A percentile compares a stretch with the other conserved stretches of the same genome.
Evolutionary conservation across 2,113 vertebrate species (phyloP).

Genomic region (Oryctolagus cuniculus): mOryCun1.1 NC_091450.1:25790501-25791000

Average conservation of each 20-base stretch:
- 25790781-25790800: not conserved
- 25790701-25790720: not conserved
- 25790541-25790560: not conserved
- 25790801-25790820: accelerated
- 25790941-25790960: not conserved
- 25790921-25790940: not conserved
- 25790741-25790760: not conserved
- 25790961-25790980: not conserved
- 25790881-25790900: accelerated
- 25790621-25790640: not conserved
- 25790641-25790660: not conserved
- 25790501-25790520: not conserved
- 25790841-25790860: accelerated
- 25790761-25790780: not conserved
- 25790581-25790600: too few species aligned
- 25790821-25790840: not conserved
- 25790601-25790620: not conserved
- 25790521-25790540: not conserved
- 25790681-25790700: not conserved
- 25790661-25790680: not conserved
- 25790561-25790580: not conserved
- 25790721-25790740: not conserved
- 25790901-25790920: not conserved
- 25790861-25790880: accelerated
- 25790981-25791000: not conserved